Evolutionary conservation across 2,888 invertebrate genomes (phyloP).

Genomic region (Lithosia quadra): DNA sequence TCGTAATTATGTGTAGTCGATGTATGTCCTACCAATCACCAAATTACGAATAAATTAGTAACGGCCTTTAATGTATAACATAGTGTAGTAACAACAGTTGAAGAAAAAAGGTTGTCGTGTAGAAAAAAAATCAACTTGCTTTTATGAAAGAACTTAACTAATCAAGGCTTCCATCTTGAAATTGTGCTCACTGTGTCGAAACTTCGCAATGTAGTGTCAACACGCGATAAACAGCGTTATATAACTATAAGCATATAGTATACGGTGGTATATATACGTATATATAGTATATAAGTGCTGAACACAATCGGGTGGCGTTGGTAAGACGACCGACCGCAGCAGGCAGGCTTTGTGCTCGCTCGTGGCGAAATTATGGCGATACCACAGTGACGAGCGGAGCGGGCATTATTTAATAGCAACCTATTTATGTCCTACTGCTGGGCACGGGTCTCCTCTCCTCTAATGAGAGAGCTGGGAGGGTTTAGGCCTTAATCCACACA

Average conservation of each 20-base stretch:
- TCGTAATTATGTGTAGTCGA: too few species aligned
- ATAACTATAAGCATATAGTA: conserved; percentile 58
- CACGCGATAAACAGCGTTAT: conserved; percentile 51
- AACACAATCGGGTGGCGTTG: conserved; percentile 73
- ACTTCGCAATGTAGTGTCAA: conserved; percentile 35
- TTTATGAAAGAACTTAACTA: conserved; percentile 4
- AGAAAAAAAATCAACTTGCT: not conserved
- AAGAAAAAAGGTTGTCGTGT: not conserved
- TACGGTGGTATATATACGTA: conserved; percentile 20
- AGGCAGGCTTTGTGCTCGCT: conserved; percentile 83
- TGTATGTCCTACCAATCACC: too few species aligned
- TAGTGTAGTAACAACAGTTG: not conserved
- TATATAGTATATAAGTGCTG: conserved; percentile 54
- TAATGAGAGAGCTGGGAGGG: too few species aligned
- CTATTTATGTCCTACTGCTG: too few species aligned
- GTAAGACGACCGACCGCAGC: conserved; percentile 84
- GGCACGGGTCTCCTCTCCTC: too few species aligned
- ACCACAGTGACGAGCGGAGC: conserved; percentile 49
- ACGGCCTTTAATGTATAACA: not conserved
- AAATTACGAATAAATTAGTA: too few species aligned
- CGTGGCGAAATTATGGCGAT: conserved; percentile 66
- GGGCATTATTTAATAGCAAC: conserved; percentile 33
- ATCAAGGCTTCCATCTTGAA: conserved; percentile 7
- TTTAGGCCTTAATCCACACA: too few species aligned
- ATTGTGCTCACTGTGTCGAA: conserved; percentile 11